Conservation (phyloP, 2,113 vertebrate genomes). For the Hoplias malabaricus region DNA sequence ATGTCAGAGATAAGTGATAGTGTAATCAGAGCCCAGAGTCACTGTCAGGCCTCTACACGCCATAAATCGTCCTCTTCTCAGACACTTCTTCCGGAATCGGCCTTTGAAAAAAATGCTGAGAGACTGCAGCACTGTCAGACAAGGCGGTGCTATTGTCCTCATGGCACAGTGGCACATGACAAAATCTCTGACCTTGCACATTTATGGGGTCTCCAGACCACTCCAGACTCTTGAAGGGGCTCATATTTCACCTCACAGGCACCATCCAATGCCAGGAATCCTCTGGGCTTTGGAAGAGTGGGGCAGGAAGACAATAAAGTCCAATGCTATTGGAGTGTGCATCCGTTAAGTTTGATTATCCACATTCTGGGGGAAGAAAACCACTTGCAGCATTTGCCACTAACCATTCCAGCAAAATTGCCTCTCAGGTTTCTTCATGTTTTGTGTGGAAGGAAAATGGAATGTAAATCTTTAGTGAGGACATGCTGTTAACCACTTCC, state of each 20-base stretch:
- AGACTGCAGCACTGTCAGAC: constrained; percentile 33
- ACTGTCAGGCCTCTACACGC: constrained; percentile 23
- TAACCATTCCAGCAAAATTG: constrained; percentile 17
- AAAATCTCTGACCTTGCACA: constrained; percentile 69
- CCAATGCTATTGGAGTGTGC: constrained; percentile 60
- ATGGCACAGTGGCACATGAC: constrained; percentile 24
- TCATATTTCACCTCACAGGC: constrained; percentile 73
- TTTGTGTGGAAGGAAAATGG: constrained; percentile 6
- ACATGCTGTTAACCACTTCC: neutral
- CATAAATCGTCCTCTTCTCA: constrained; percentile 21
- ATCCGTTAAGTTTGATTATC: constrained; percentile 56
- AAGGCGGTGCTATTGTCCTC: constrained; percentile 13
- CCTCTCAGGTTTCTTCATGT: constrained; percentile 18
- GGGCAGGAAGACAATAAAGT: constrained; percentile 69
- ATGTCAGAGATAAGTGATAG: constrained; percentile 13
- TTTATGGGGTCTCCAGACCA: constrained; percentile 62
- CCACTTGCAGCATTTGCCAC: neutral
- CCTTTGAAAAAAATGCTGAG: constrained; percentile 25
- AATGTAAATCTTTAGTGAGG: constrained; percentile 13
- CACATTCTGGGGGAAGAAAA: neutral
- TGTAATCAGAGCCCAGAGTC: constrained; percentile 35
- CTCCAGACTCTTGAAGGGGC: constrained; percentile 63
- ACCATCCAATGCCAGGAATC: constrained; percentile 54
- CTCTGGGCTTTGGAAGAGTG: constrained; percentile 58
- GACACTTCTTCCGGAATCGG: constrained; percentile 17